phyloP scores from a whole-genome alignment of 1,140 invertebrate genomes.

The Schlechtendalia chinensis region DNA sequence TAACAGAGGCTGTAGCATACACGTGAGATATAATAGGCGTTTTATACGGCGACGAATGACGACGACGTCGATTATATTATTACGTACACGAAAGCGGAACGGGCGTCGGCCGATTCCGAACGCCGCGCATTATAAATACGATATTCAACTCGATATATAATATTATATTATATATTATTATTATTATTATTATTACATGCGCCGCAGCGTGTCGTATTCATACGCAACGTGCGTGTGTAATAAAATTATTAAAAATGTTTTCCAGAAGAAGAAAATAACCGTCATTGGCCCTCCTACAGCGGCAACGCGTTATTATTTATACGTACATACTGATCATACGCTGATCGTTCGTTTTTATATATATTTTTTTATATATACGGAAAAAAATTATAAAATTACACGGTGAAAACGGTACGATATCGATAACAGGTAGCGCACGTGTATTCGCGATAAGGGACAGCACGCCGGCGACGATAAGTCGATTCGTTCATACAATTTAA shows the following conservation, averaged over 20 bases:
- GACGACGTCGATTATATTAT: too few relatives aligned
- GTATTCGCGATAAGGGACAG: not conserved
- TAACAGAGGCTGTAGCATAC: not conserved
- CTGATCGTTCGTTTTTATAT: not conserved
- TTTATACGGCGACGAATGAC: too few relatives aligned
- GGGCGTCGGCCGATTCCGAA: too few relatives aligned
- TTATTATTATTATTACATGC: too few relatives aligned
- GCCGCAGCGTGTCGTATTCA: too few relatives aligned
- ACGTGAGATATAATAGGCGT: too few relatives aligned
- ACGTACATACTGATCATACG: not conserved
- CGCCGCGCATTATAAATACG: too few relatives aligned
- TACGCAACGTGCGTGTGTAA: not conserved
- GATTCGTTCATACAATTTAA: slow-evolving; percentile 22
- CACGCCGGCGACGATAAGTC: not conserved
- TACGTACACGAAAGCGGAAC: too few relatives aligned
- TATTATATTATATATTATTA: too few relatives aligned
- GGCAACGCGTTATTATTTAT: not conserved
- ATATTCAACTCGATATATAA: too few relatives aligned
- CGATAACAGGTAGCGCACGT: not conserved
- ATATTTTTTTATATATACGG: not conserved
- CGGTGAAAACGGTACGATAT: not conserved
- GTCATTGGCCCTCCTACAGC: not conserved
- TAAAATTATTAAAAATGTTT: slow-evolving; percentile 1
- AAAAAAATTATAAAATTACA: not conserved
- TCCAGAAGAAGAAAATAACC: not conserved